A percentile compares a stretch with the other conserved stretches of the same genome.
phyloP scores from a whole-genome alignment of 2,797 vertebrate species.

The Scyliorhinus canicula region DNA sequence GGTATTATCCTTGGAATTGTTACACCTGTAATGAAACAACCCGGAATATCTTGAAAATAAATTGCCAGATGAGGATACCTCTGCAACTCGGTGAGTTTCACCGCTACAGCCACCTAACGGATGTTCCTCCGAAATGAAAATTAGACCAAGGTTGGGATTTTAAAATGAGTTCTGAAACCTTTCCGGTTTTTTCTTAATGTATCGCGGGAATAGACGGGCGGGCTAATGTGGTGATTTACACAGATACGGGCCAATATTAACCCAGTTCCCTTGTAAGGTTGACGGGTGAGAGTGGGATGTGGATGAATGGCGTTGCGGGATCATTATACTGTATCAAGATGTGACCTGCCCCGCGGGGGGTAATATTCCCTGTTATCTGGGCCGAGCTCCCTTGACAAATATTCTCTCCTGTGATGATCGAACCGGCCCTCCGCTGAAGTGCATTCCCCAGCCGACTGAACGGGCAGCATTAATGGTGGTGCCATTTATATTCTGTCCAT shows the following conservation, averaged over 20 bases:
- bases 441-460: neutral
- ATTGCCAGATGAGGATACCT: neutral
- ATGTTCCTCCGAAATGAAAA: neutral
- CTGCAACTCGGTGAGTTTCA: neutral
- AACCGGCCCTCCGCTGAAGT: neutral
- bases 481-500: slow-evolving; percentile 27
- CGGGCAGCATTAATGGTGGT: neutral
- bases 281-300: neutral
- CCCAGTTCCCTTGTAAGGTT: neutral
- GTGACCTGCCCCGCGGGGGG: neutral
- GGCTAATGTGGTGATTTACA: neutral
- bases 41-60: neutral
- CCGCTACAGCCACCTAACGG: neutral
- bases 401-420: neutral
- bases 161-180: neutral
- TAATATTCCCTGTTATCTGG: neutral
- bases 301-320: neutral
- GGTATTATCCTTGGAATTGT: too few species aligned
- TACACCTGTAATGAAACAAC: neutral
- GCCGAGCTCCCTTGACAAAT: neutral
- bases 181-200: neutral
- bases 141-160: neutral
- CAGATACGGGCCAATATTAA: too few species aligned
- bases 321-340: neutral
- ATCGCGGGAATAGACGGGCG: neutral